Evolutionary conservation across 2,888 invertebrate genomes (phyloP).

Genomic region (Biston stratarius): DNA sequence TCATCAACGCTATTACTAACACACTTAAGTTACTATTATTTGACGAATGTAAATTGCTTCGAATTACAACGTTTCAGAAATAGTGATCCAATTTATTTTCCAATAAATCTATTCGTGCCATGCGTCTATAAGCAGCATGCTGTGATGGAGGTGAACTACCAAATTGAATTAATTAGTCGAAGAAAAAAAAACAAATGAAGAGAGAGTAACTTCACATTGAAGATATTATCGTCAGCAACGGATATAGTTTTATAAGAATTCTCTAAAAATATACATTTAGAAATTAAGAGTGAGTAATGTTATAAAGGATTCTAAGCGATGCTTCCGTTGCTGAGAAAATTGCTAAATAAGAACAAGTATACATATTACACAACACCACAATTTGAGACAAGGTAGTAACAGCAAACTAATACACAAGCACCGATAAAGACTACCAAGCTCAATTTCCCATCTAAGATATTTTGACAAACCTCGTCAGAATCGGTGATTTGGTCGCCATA

Average conservation of each 20-base stretch:
- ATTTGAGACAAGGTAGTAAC: neutral
- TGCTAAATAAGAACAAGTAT: neutral
- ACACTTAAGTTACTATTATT: neutral
- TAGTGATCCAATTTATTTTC: neutral
- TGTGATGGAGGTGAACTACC: slow-evolving; percentile 32
- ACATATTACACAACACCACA: neutral
- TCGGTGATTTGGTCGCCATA: slow-evolving; percentile 60
- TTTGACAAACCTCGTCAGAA: slow-evolving; percentile 78
- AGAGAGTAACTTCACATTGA: neutral
- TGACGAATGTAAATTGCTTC: neutral
- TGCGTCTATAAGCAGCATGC: slow-evolving; percentile 35
- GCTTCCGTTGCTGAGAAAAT: slow-evolving; percentile 5
- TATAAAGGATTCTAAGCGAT: too few relatives aligned
- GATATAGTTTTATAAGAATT: neutral
- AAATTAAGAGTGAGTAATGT: too few relatives aligned
- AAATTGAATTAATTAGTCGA: slow-evolving; percentile 1
- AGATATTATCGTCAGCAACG: neutral
- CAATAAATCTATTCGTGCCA: slow-evolving; percentile 19
- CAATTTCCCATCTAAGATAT: slow-evolving; percentile 47
- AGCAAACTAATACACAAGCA: neutral
- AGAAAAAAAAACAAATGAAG: slow-evolving; percentile 1
- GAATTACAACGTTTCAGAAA: neutral
- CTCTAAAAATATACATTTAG: too few relatives aligned
- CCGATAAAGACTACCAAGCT: neutral
- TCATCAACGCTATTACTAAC: neutral